A percentile compares a stretch with the other conserved stretches of the same genome.
Evolutionary conservation across 2,113 vertebrate species (phyloP).

Genomic region (Burhinus oedicnemus): DNA sequence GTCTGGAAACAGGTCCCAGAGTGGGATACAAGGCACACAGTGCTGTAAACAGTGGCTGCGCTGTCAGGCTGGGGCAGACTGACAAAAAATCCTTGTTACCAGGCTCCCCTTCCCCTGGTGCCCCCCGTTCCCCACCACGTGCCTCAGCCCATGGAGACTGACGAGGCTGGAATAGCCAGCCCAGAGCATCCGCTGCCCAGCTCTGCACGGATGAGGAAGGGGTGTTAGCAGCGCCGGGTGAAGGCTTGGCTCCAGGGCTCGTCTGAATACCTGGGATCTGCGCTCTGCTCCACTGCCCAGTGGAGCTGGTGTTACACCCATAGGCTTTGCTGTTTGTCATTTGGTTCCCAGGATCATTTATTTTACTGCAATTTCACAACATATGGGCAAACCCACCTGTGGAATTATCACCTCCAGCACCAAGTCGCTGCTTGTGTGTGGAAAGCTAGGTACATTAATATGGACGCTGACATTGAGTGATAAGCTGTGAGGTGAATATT

Average conservation of each 20-base stretch:
- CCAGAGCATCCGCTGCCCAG: not conserved
- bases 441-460: not conserved
- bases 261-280: not conserved
- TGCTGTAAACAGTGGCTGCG: not conserved
- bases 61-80: not conserved
- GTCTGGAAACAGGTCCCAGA: not conserved
- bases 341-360: not conserved
- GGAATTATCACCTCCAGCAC: not conserved
- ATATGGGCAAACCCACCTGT: not conserved
- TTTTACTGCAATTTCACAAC: not conserved
- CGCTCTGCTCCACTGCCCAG: not conserved
- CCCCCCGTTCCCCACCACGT: rapidly evolving
- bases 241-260: not conserved
- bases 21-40: not conserved
- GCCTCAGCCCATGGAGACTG: not conserved
- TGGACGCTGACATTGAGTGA: not conserved
- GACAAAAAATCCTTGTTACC: not conserved
- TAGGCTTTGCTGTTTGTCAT: not conserved
- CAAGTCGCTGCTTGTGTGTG: not conserved
- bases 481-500: not conserved
- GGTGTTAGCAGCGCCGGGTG: not conserved
- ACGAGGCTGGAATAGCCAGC: not conserved
- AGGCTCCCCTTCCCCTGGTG: not conserved
- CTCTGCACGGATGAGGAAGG: not conserved
- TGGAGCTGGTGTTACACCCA: not conserved